Percentiles rank a stretch among this genome's conserved stretches.
Evolutionary conservation across 2,113 vertebrate species (phyloP).

Genomic region (Alexandromys fortis): DNA sequence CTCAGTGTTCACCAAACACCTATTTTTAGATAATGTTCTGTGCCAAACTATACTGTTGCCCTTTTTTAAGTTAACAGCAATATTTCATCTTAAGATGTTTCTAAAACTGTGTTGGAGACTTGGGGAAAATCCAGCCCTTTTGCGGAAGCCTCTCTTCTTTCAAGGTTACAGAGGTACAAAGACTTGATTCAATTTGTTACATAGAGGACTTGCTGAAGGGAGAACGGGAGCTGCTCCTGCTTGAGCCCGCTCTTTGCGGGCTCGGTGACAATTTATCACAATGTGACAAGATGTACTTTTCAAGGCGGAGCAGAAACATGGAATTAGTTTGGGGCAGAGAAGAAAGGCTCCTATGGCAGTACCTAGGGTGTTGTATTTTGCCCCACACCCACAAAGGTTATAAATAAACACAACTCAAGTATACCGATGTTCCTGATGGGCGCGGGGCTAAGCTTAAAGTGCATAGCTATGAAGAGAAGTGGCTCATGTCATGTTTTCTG

Average conservation of each 20-base stretch:
- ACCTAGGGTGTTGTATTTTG: not conserved
- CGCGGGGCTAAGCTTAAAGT: not conserved
- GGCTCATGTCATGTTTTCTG: not conserved
- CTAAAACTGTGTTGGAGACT: not conserved
- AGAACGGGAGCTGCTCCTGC: not conserved
- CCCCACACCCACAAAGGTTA: not conserved
- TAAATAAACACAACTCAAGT: not conserved
- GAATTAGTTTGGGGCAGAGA: constrained; percentile 8
- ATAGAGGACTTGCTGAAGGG: constrained; percentile 30
- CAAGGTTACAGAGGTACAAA: constrained; percentile 26
- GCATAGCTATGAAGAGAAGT: not conserved
- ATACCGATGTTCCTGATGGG: not conserved
- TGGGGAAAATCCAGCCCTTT: constrained; percentile 44
- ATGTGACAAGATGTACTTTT: constrained; percentile 58
- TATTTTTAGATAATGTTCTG: constrained; percentile 60
- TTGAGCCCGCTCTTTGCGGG: not conserved
- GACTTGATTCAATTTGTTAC: constrained; percentile 53
- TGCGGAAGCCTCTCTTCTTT: not conserved
- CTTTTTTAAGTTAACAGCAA: constrained; percentile 39
- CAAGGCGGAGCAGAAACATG: not conserved
- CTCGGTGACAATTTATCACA: constrained; percentile 44
- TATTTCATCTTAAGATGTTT: constrained; percentile 55
- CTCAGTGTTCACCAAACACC: not conserved
- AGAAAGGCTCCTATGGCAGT: not conserved
- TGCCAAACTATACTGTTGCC: not conserved